phyloP scores from a whole-genome alignment of 2,888 invertebrate species.

The Hetaerina titia region DNA sequence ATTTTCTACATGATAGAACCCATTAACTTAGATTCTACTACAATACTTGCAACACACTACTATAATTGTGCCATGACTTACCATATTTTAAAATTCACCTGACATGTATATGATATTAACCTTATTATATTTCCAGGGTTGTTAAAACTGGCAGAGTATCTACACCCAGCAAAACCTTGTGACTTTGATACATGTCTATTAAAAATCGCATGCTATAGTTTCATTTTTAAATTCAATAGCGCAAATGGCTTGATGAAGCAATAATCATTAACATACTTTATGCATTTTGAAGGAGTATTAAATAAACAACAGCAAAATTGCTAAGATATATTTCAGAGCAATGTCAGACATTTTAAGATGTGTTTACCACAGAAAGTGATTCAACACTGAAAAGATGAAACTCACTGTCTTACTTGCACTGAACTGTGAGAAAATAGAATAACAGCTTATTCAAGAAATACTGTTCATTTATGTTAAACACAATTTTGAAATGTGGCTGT shows the following conservation, averaged over 20 bases:
- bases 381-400: not conserved
- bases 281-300: not conserved
- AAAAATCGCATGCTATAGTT: not conserved
- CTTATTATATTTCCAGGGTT: no score
- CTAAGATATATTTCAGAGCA: conserved; percentile 24
- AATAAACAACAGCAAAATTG: conserved; percentile 37
- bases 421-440: conserved; percentile 40
- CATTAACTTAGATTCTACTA: no score
- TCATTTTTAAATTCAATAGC: not conserved
- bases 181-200: no score
- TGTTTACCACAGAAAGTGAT: not conserved
- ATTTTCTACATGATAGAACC: no score
- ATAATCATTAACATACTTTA: not conserved
- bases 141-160: no score
- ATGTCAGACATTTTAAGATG: conserved; percentile 11
- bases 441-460: not conserved
- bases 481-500: conserved; percentile 2
- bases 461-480: not conserved
- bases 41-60: no score
- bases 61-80: no score
- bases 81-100: no score
- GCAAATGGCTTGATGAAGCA: not conserved
- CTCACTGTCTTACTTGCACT: conserved; percentile 35
- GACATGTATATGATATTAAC: no score
- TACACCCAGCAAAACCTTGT: no score